Conservation (phyloP, 2,797 vertebrate genomes). For the Adelosebastes latens region DNA sequence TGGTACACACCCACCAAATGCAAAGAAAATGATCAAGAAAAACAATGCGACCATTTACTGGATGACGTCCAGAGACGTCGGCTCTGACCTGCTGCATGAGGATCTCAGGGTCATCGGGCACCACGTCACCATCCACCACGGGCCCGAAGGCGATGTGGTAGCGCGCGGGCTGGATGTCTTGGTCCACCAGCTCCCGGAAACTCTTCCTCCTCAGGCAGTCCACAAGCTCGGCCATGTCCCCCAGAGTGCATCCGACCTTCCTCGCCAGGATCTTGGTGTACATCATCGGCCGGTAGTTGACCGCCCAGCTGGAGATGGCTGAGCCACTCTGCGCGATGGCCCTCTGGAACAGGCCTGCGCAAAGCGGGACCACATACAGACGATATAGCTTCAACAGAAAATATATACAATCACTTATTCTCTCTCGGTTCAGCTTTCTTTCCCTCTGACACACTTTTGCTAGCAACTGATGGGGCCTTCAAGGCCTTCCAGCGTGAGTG, state of each 20-base stretch:
- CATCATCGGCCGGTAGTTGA: conserved; percentile 92
- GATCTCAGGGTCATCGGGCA: conserved; percentile 96
- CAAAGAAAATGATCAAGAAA: not conserved
- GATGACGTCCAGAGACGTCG: not conserved
- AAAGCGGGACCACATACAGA: not conserved
- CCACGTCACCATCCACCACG: conserved; percentile 95
- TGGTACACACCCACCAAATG: not conserved
- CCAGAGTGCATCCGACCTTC: conserved; percentile 92
- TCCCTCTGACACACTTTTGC: conserved; percentile 62
- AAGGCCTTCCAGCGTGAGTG: conserved; percentile 49
- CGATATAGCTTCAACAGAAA: conserved; percentile 16
- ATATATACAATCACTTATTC: conserved; percentile 32
- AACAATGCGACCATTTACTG: not conserved
- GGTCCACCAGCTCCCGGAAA: conserved; percentile 93
- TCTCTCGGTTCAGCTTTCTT: conserved; percentile 21
- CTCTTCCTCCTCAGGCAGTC: conserved; percentile 91
- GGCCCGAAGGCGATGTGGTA: conserved; percentile 97
- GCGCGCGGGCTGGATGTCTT: conserved; percentile 94
- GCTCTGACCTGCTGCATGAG: conserved; percentile 91
- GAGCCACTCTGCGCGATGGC: conserved; percentile 96
- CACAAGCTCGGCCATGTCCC: conserved; percentile 87
- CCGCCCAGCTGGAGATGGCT: conserved; percentile 95
- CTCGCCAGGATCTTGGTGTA: conserved; percentile 92
- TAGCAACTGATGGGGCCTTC: conserved; percentile 55
- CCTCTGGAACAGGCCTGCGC: conserved; percentile 91